Base-by-base conservation (phyloP, 2,113 vertebrate species). In the Scopus umbretta region DNA sequence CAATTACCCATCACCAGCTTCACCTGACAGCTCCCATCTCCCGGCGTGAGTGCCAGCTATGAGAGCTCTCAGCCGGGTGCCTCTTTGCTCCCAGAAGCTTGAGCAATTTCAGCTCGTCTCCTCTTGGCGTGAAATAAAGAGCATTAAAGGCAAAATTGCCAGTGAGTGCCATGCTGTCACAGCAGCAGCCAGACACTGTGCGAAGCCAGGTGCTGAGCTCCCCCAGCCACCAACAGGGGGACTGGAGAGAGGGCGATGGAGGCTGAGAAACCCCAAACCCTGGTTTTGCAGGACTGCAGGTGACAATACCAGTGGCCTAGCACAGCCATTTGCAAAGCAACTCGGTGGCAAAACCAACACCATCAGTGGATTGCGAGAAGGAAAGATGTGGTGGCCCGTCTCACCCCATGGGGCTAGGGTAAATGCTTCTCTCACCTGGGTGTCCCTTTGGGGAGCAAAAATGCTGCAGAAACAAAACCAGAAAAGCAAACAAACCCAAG, bases 41-140 rank as follows among this genome's bases (percentile, higher is more conserved):
- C 40, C 1, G 0, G 43, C 29, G 36, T 6, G 5, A 82, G 56
- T 3, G 7, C 10, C 0, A 3, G 29, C 40, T 74, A n/a, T 1
- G 1, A 79, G 56, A 73, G 66, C 67, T 81, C 92, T 90, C 65
- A 92, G 78, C 13, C 1, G 1, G 68, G 50, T 2, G 16, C 65
- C 63, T 70, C 89, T 59, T 17, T 70, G 73, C 65, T 93, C 56
- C 55, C 56, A 91, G 71, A 92, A 2, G 11, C n/a, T 26, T 4
- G 13, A 86, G 83, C n/a, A 50, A 86, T 74, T 94, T 73, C 82
- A 96, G 34, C 40, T 86, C 7, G 2, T 70, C 88, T 91, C 43
- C 34, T 92, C 75, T 56, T 52, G 53, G 25, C 5, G 10, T 45
- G 79, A 93, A 93, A 91, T 63, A 70, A 87, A 92, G 22, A 91